Conservation (phyloP, 1,140 invertebrate genomes). For the Gyrodactylus bullatarudis region DNA sequence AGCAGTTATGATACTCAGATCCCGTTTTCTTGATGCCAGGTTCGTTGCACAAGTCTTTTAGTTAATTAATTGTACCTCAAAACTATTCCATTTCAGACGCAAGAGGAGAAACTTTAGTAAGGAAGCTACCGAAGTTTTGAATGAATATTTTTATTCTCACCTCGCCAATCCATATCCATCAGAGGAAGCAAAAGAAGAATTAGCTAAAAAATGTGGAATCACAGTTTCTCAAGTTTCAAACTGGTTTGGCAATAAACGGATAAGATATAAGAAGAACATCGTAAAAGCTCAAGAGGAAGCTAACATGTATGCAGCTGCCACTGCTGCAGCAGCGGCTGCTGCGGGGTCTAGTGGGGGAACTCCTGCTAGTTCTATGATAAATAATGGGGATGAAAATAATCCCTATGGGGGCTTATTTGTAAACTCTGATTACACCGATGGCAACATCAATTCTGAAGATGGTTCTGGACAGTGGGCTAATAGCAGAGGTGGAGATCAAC, state of each 20-base stretch:
- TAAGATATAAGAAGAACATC: slow-evolving; percentile 99
- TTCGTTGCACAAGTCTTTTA: slow-evolving; percentile 13
- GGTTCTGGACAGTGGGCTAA: too few relatives aligned
- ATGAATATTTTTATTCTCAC: slow-evolving; percentile 98
- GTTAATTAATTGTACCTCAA: background rate
- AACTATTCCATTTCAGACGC: slow-evolving; percentile 28
- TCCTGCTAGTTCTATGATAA: background rate
- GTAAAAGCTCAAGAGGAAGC: slow-evolving; percentile 31
- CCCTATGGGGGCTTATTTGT: background rate
- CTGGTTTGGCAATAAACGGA: slow-evolving; percentile 99
- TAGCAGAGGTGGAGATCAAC: background rate
- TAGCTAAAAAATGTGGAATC: slow-evolving; percentile 94
- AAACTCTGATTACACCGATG: background rate
- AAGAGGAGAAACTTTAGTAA: slow-evolving; percentile 98
- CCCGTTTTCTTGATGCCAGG: slow-evolving; percentile 63
- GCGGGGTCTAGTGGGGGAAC: background rate
- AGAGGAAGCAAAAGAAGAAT: slow-evolving; percentile 95
- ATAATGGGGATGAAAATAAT: background rate
- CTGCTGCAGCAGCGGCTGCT: slow-evolving; percentile 5
- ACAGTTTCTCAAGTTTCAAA: slow-evolving; percentile 54
- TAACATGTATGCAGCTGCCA: slow-evolving; percentile 4
- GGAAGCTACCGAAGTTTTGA: slow-evolving; percentile 93
- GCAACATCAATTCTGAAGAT: background rate
- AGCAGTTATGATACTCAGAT: slow-evolving; percentile 94
- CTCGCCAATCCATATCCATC: slow-evolving; percentile 95